Base-by-base conservation (phyloP, 1,140 invertebrate genomes). In the Cherax quadricarinatus region DNA sequence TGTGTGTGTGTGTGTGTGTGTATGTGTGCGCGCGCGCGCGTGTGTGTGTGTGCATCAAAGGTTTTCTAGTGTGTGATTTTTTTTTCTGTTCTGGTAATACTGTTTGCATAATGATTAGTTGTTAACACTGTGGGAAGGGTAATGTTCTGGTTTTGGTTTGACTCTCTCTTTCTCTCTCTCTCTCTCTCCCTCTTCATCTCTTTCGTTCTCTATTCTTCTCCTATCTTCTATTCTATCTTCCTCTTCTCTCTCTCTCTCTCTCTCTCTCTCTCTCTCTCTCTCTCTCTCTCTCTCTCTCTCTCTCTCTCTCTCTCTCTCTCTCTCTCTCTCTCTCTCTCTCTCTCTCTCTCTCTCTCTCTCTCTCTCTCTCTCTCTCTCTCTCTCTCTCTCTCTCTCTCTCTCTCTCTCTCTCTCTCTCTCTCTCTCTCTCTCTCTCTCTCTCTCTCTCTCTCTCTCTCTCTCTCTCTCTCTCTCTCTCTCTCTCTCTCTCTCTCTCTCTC, bases 161-260 rank as follows among this genome's bases (percentile, higher is more conserved):
- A 70, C 80, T 16, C 48, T 51, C 80, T 82, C 80, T 51, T 49
- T 51, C 30, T 49, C 80, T 82, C 80, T 82, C 48, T 82, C 80
- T 51, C 41, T 82, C 48, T 82, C 80, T 82, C 80, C 53, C 80
- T 82, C 48, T 82, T 48, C 4, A 4, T 82, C 80, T 82, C 80
- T 41, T 41, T 2, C 48, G 51, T 48, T 82, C 80, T 82, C 80
- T 82, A 49, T 82, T 48, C 51, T 48, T 82, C 80, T 82, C 80
- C 53, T 57, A n/a, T n/a, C n/a, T 10, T 57, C 53, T 57, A 3
- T 57, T 57, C 7, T 57, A 1, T 51, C 80, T 82, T 51, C 53
- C 81, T 82, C 81, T 14, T 10, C 48, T 82, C 48, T 70, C 12
- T 70, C 62, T 57, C 81, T 82, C 81, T 57, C 81, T 82, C 53